phyloP scores from a whole-genome alignment of 2,888 invertebrate species.

The Pandemis corylana region DNA sequence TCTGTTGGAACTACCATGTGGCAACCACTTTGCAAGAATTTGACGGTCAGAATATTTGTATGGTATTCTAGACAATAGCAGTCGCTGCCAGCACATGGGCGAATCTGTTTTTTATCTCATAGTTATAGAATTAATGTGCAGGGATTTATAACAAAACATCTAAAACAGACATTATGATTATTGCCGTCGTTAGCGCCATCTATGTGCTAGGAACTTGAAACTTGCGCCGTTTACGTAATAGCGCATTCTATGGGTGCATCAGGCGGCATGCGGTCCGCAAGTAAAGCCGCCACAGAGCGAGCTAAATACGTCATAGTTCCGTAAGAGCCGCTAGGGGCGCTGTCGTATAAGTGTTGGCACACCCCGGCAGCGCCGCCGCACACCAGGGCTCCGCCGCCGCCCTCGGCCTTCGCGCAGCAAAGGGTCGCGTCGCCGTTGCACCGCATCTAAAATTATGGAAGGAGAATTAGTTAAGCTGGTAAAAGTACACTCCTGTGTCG shows the following conservation, averaged over 20 bases:
- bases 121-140: too few species aligned
- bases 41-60: neutral
- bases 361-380: conserved; percentile 98
- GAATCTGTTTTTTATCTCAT: neutral
- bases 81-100: neutral
- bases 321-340: conserved; percentile 98
- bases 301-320: conserved; percentile 99
- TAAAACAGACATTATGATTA: too few species aligned
- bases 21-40: neutral
- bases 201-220: neutral
- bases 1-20: neutral
- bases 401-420: conserved; percentile 92
- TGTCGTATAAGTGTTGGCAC: conserved; percentile 98
- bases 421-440: conserved; percentile 96
- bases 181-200: neutral
- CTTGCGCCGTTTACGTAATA: conserved; percentile 82
- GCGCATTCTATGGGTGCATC: conserved; percentile 93
- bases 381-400: conserved; percentile 87
- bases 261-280: conserved; percentile 89
- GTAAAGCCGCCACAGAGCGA: conserved; percentile 90
- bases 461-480: neutral
- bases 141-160: too few species aligned
- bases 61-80: neutral
- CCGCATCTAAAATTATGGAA: conserved; percentile 85
- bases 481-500: neutral